Evolutionary conservation across 2,797 vertebrate genomes (phyloP), one percentile per base, ranked within the genome.

Genomic region (Phataginus tricuspis): DNA sequence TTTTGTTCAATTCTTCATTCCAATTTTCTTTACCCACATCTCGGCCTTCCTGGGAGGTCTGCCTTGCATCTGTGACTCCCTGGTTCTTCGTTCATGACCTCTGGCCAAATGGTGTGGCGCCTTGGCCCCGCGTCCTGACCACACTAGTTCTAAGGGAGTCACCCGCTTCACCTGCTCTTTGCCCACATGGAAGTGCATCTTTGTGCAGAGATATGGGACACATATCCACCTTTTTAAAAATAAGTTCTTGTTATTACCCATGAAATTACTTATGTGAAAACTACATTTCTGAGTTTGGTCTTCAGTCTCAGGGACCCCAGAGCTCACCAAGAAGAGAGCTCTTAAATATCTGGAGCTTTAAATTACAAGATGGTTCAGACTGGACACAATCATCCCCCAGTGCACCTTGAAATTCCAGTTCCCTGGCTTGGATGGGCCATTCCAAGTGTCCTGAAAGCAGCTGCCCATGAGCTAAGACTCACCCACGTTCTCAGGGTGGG

Each of bases 31-130:
- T 84, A 96, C 64, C 71, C 71, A 87, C 94, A 68, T 78, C 71
- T 79, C 59, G 88, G 63, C 19, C 90, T 97, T 95, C 86, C 85
- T 77, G n/a, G 75, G 77, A 95, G 34, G 27, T 29, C 94, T 77
- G 91, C 37, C 21, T 23, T 49, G 51, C 68, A 42, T 90, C 93
- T 63, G 68, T 59, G 27, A 93, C 64, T 77, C 12, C 42, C 80
- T 82, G 63, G 59, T 84, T 53, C 27, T 86, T 88, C 66, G 64
- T 75, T 87, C 1, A 5, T 49, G 77, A 42, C 78, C 75, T 42
- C 66, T 90, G 79, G 87, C 79, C 51, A 90, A 95, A 85, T 55
- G 45, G 78, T 42, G 78, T 51, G 63, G 31, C 27, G 34, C 4
- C 31, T 80, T 74, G n/a, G 91, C 10, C 21, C 37, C 51, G 66